Evolutionary conservation across 1,140 invertebrate genomes (phyloP).

Genomic region (Diabrotica undecimpunctata): DNA sequence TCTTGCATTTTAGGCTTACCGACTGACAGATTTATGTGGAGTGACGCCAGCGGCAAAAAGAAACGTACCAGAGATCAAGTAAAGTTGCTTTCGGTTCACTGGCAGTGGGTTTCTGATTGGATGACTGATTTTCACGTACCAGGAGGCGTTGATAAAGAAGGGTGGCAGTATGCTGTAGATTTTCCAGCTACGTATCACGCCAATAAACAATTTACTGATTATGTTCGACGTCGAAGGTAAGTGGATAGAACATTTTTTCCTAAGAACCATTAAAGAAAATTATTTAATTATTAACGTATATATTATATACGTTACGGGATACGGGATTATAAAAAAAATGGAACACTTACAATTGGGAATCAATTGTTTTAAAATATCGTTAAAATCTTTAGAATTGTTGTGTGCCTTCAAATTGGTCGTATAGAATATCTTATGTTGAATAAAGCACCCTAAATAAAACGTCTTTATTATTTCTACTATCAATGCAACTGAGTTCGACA

Average conservation of each 20-base stretch:
- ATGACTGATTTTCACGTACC: constrained; percentile 81
- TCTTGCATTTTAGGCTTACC: constrained; percentile 57
- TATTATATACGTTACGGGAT: too few species aligned
- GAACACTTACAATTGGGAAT: too few species aligned
- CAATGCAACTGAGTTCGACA: too few species aligned
- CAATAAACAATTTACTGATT: constrained; percentile 82
- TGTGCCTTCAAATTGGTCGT: too few species aligned
- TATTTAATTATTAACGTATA: too few species aligned
- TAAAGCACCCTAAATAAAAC: too few species aligned
- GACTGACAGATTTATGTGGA: constrained; percentile 88
- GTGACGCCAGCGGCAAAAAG: constrained; percentile 75
- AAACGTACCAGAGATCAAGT: constrained; percentile 80
- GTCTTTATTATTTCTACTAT: too few species aligned
- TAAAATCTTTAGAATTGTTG: too few species aligned
- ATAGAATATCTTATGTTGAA: too few species aligned
- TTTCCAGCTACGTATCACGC: constrained; percentile 83
- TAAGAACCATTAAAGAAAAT: too few species aligned
- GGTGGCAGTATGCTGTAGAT: constrained; percentile 93
- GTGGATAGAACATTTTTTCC: neutral
- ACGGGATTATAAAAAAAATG: too few species aligned
- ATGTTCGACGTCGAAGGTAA: constrained; percentile 67
- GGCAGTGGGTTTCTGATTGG: constrained; percentile 92
- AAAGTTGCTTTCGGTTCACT: constrained; percentile 78
- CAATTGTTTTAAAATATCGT: too few species aligned
- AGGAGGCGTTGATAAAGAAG: constrained; percentile 84